Conservation (phyloP, 2,797 vertebrate species). For the Mormyrus hasselquistii region DNA sequence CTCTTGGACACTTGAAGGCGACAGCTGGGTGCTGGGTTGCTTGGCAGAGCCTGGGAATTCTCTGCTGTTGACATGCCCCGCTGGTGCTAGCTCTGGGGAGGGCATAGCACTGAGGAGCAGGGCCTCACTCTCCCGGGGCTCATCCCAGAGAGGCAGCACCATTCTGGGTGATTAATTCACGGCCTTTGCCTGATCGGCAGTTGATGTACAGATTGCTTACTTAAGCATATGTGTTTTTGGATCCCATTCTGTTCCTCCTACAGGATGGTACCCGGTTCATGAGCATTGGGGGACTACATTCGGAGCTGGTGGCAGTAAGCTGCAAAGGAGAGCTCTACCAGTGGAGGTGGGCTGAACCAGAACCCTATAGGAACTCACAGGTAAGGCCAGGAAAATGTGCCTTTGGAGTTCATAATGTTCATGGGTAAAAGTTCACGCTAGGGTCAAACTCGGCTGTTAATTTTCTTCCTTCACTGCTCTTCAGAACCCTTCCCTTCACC, state of each 20-base stretch:
- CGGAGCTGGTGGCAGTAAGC: slow-evolving; percentile 91
- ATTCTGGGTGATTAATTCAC: not conserved
- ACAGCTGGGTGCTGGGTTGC: not conserved
- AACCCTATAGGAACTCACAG: slow-evolving; percentile 94
- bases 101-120: not conserved
- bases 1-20: not conserved
- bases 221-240: not conserved
- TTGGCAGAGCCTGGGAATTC: not conserved
- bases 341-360: slow-evolving; percentile 95
- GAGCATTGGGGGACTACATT: slow-evolving; percentile 92
- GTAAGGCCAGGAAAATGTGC: slow-evolving; percentile 33
- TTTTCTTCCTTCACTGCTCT: slow-evolving; percentile 15
- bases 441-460: not conserved
- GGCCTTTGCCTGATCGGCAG: not conserved
- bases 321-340: slow-evolving; percentile 97
- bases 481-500: slow-evolving; percentile 92
- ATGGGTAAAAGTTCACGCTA: not conserved
- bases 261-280: slow-evolving; percentile 95
- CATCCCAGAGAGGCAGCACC: not conserved
- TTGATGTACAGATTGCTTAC: not conserved
- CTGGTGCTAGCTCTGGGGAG: not conserved
- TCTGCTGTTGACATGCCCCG: not conserved
- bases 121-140: not conserved
- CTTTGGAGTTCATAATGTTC: not conserved
- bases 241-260: not conserved